These are phyloP conservation scores for Gila robusta DNA, from an alignment of 2,797 vertebrate genomes.

Conservation along the genomic window DNA sequence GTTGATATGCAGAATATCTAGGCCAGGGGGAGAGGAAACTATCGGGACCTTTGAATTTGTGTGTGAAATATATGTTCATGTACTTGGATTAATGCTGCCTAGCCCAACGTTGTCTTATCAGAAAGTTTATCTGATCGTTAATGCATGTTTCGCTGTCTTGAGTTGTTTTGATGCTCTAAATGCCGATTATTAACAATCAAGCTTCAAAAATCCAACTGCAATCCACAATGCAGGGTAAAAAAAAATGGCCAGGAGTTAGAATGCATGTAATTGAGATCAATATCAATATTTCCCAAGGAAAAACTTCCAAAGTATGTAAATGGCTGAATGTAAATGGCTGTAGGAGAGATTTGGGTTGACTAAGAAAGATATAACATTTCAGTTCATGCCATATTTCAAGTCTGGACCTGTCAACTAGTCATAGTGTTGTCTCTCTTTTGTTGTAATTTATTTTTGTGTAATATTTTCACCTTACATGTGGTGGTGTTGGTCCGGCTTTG, in stretches of 20 bases:
- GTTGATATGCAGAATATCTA: slow-evolving; percentile 22
- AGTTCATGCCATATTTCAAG: not conserved
- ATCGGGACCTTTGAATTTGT: not conserved
- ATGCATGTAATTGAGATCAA: not conserved
- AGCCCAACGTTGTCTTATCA: slow-evolving; percentile 3
- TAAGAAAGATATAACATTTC: not conserved
- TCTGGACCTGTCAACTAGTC: not conserved
- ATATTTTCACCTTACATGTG: not conserved
- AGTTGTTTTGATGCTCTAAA: slow-evolving; percentile 14
- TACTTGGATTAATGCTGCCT: not conserved
- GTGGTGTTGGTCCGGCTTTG: not conserved
- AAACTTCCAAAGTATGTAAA: not conserved
- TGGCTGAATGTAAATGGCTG: not conserved
- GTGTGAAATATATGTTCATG: not conserved
- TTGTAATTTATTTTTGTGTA: not conserved
- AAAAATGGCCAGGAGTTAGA: not conserved
- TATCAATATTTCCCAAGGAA: not conserved
- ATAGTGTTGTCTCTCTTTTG: not conserved
- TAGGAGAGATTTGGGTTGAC: not conserved
- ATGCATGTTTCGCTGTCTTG: not conserved
- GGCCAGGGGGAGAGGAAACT: not conserved
- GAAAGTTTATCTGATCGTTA: not conserved
- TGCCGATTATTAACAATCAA: not conserved
- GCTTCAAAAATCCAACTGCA: not conserved
- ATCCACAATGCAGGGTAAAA: not conserved